Conservation (phyloP, 2,888 invertebrate species). For the Tryphoninae sp. region DNA sequence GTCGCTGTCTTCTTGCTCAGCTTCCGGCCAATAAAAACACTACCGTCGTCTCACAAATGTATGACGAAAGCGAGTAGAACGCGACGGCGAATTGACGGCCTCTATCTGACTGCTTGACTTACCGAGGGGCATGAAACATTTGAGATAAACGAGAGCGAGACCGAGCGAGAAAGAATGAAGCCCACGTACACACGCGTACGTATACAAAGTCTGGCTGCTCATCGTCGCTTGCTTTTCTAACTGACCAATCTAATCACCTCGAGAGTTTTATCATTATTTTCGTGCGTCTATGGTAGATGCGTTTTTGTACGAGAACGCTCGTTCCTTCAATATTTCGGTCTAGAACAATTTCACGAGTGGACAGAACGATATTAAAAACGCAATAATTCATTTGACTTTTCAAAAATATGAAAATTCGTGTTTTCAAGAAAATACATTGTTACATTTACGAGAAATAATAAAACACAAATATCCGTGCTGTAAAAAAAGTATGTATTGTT, state of each 20-base stretch:
- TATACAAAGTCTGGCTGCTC: constrained; percentile 27
- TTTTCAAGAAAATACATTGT: too few relatives aligned
- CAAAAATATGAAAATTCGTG: background rate
- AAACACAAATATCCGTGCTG: background rate
- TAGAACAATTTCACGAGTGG: background rate
- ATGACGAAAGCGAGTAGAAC: constrained; percentile 48
- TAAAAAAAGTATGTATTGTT: background rate
- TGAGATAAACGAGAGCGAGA: constrained; percentile 51
- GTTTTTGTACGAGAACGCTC: background rate
- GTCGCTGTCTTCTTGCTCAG: constrained; percentile 32
- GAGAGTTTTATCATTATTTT: constrained; percentile 52
- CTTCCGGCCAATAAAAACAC: constrained; percentile 64
- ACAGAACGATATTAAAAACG: background rate
- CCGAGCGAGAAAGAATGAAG: constrained; percentile 20
- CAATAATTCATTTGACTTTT: background rate
- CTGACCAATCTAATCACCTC: constrained; percentile 57
- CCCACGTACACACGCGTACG: constrained; percentile 2
- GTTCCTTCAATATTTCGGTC: background rate
- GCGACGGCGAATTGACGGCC: constrained; percentile 45
- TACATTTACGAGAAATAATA: too few relatives aligned
- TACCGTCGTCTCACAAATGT: constrained; percentile 47
- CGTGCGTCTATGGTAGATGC: constrained; percentile 37
- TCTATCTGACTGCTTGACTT: constrained; percentile 42
- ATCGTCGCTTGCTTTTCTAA: constrained; percentile 23
- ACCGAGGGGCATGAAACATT: constrained; percentile 38